Evolutionary conservation across 2,888 invertebrate genomes (phyloP).

Genomic region (Idaea dimidiata): DNA sequence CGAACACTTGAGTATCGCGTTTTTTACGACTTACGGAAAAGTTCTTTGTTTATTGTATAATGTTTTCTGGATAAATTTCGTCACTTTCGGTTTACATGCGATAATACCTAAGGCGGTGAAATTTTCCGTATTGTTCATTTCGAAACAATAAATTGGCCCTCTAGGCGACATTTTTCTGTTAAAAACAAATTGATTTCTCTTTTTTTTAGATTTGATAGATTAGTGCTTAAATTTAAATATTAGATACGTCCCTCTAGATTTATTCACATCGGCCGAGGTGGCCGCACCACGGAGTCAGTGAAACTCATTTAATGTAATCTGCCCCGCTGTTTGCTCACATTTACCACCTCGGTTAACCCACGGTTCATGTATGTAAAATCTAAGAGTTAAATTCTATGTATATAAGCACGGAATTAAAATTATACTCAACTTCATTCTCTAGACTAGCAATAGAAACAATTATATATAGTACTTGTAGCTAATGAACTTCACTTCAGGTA

Average conservation of each 20-base stretch:
- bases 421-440: too few species aligned
- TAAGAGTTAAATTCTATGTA: too few species aligned
- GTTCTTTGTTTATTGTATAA: conserved; percentile 47
- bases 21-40: conserved; percentile 41
- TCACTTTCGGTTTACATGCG: conserved; percentile 35
- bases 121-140: conserved; percentile 19
- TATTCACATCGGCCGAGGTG: too few species aligned
- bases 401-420: too few species aligned
- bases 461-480: too few species aligned
- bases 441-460: too few species aligned
- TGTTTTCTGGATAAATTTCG: conserved; percentile 33
- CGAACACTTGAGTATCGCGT: conserved; percentile 35
- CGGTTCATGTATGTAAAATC: too few species aligned
- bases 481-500: too few species aligned
- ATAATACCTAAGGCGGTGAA: conserved; percentile 33
- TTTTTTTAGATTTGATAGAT: background rate
- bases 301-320: too few species aligned
- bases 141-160: conserved; percentile 1
- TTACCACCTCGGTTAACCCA: too few species aligned
- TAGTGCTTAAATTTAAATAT: background rate
- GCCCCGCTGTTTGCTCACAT: too few species aligned
- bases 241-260: background rate
- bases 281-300: too few species aligned
- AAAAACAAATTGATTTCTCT: conserved; percentile 13
- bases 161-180: background rate